phyloP scores from a whole-genome alignment of 2,797 vertebrate genomes.

The Valencia hispanica region DNA sequence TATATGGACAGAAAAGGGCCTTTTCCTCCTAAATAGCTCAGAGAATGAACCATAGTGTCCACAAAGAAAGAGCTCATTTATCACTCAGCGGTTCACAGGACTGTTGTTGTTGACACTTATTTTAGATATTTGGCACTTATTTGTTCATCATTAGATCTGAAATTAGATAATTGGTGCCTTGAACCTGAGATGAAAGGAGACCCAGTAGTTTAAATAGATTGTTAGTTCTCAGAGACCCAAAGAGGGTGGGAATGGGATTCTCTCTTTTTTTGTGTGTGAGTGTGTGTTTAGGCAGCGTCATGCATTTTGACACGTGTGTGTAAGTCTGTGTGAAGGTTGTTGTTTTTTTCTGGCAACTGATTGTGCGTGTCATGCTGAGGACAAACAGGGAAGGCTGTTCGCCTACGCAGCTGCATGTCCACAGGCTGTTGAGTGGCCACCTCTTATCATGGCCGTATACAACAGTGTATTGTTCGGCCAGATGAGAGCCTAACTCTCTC shows the following conservation, averaged over 20 bases:
- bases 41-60: constrained; percentile 53
- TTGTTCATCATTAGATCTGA: constrained; percentile 68
- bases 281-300: constrained; percentile 26
- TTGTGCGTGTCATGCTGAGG: constrained; percentile 55
- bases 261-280: constrained; percentile 26
- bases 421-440: constrained; percentile 70
- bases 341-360: constrained; percentile 57
- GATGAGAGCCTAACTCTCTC: constrained; percentile 71
- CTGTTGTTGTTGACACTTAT: constrained; percentile 66
- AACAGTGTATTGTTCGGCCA: constrained; percentile 76
- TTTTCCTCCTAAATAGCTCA: constrained; percentile 54
- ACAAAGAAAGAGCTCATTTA: constrained; percentile 69
- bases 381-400: constrained; percentile 60
- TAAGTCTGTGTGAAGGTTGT: constrained; percentile 43
- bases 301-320: constrained; percentile 54
- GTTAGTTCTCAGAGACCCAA: constrained; percentile 58
- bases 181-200: constrained; percentile 68
- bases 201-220: constrained; percentile 62
- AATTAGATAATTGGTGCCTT: constrained; percentile 68
- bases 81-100: constrained; percentile 54
- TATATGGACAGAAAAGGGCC: constrained; percentile 58
- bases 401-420: constrained; percentile 76
- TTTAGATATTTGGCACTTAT: constrained; percentile 57
- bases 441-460: constrained; percentile 65
- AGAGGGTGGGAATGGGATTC: constrained; percentile 59